These are phyloP conservation scores for Megalopta genalis DNA, from an alignment of 1,140 invertebrate species.

Conservation along the genomic window DNA sequence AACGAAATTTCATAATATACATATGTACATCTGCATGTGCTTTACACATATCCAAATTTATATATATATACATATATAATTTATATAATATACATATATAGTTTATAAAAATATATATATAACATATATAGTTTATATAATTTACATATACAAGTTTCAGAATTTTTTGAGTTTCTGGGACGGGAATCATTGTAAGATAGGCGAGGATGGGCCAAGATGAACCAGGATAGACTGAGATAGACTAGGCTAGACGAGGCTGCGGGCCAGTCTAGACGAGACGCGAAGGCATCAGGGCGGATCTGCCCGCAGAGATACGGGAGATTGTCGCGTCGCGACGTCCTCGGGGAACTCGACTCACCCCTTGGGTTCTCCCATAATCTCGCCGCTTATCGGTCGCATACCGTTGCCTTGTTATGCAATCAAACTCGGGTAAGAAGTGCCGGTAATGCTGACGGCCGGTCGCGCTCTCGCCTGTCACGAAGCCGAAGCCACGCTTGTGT, in stretches of 20 bases:
- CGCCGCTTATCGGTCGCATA: slow-evolving; percentile 32
- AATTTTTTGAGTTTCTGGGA: no score
- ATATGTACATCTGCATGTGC: no score
- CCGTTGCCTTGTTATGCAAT: slow-evolving; percentile 36
- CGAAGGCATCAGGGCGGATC: slow-evolving; percentile 4
- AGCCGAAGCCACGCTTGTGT: slow-evolving; percentile 10
- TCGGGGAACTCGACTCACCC: background rate
- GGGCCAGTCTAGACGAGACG: background rate
- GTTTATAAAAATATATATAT: no score
- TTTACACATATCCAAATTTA: no score
- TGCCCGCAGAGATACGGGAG: slow-evolving; percentile 18
- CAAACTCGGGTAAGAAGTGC: slow-evolving; percentile 31
- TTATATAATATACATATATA: no score
- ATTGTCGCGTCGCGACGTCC: slow-evolving; percentile 13
- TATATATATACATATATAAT: no score
- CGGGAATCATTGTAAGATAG: no score
- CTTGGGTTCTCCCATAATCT: slow-evolving; percentile 3
- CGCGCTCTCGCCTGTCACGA: slow-evolving; percentile 15
- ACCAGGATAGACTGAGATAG: no score
- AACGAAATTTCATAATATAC: no score
- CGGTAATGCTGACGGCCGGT: slow-evolving; percentile 29
- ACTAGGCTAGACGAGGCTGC: background rate
- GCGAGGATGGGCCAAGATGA: no score
- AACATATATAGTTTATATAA: no score
- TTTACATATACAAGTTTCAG: no score